Evolutionary conservation across 2,888 invertebrate species (phyloP).

Genomic region (Chloromyia formosa): DNA sequence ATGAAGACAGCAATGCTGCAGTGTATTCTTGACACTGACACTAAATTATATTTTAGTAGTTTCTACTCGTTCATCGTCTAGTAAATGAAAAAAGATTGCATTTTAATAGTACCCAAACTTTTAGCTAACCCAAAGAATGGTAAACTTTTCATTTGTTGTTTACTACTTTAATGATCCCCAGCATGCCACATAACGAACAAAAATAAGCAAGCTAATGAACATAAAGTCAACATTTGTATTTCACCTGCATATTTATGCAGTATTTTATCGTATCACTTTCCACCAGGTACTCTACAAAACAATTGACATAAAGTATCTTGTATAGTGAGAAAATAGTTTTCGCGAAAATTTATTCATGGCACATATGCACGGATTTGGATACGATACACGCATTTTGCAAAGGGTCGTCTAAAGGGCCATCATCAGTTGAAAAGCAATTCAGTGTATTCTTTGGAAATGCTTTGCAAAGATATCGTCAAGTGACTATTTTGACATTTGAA

Average conservation of each 20-base stretch:
- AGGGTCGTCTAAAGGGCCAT: background rate
- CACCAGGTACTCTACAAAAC: conserved; percentile 28
- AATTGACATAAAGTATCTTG: background rate
- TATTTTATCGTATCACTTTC: conserved; percentile 25
- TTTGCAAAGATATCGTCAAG: no score
- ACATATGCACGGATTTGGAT: background rate
- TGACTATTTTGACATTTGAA: no score
- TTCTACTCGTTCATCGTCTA: no score
- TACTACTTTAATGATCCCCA: conserved; percentile 17
- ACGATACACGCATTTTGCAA: conserved; percentile 9
- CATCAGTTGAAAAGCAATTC: no score
- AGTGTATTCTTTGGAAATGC: no score
- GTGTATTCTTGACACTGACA: no score
- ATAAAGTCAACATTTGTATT: conserved; percentile 2
- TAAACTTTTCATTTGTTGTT: conserved; percentile 7
- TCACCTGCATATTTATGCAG: conserved; percentile 4
- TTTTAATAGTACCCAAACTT: background rate
- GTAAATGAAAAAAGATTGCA: no score
- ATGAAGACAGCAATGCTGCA: no score
- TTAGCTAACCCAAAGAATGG: background rate
- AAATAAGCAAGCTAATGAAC: conserved; percentile 6
- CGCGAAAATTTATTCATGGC: background rate
- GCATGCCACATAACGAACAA: conserved; percentile 21
- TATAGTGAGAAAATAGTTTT: background rate
- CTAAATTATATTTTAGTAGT: no score